phyloP scores from a whole-genome alignment of 2,888 invertebrate species.

The Abrostola tripartita region DNA sequence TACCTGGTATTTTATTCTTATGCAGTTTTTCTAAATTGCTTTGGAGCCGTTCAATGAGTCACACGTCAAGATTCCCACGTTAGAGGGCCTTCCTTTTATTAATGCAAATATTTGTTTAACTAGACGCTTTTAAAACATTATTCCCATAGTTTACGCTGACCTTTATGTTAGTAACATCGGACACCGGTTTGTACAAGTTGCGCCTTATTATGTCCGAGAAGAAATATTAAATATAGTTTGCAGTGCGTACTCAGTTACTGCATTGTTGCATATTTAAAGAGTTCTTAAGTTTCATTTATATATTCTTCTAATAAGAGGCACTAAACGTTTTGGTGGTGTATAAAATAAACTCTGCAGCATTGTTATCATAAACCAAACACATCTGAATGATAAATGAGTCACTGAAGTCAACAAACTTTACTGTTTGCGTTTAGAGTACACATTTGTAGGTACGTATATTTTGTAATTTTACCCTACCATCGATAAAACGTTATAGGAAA shows the following conservation, averaged over 20 bases:
- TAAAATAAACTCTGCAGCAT: conserved; percentile 23
- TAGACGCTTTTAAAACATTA: conserved; percentile 37
- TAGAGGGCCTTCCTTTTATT: conserved; percentile 49
- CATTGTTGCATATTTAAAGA: neutral
- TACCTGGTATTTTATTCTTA: conserved; percentile 16
- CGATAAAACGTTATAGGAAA: neutral
- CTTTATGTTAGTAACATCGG: conserved; percentile 38
- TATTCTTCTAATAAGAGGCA: neutral
- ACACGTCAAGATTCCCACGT: conserved; percentile 60
- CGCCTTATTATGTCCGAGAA: conserved; percentile 17
- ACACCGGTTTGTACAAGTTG: conserved; percentile 17
- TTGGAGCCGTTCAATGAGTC: conserved; percentile 49
- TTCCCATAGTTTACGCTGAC: conserved; percentile 35
- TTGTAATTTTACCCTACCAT: neutral
- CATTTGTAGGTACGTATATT: neutral
- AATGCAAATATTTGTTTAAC: conserved; percentile 48
- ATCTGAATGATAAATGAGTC: conserved; percentile 53
- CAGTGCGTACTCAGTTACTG: neutral
- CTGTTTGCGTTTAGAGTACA: conserved; percentile 19
- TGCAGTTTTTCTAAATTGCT: conserved; percentile 46
- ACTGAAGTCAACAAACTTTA: conserved; percentile 53
- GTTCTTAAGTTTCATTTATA: neutral
- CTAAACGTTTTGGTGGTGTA: conserved; percentile 1
- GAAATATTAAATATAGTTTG: conserved; percentile 3
- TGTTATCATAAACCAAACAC: conserved; percentile 51